Percentiles rank a stretch among this genome's conserved stretches.
Conservation (phyloP, 2,888 invertebrate species). For the Gymnosoma rotundatum region DNA sequence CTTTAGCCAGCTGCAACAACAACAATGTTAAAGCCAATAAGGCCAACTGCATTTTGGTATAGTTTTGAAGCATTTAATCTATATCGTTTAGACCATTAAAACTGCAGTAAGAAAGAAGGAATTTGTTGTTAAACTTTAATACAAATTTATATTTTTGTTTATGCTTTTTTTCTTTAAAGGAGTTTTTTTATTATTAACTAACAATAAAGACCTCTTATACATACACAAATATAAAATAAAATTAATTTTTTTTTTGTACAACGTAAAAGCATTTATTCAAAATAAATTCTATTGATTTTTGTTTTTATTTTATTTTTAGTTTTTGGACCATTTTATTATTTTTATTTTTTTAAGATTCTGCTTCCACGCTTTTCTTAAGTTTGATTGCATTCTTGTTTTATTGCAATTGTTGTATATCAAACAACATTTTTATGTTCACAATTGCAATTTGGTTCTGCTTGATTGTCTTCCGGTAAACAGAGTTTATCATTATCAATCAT, state of each 20-base stretch:
- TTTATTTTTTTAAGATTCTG: not conserved
- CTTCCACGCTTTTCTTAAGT: not conserved
- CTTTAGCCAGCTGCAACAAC: slow-evolving; percentile 32
- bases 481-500: slow-evolving; percentile 50
- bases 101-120: not conserved
- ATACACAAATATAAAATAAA: no score
- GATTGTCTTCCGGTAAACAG: slow-evolving; percentile 61
- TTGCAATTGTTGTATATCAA: slow-evolving; percentile 41
- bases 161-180: no score
- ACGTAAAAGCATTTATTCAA: no score
- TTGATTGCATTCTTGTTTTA: slow-evolving; percentile 27
- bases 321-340: no score
- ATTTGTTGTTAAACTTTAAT: not conserved
- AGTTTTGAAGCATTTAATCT: slow-evolving; percentile 32
- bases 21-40: slow-evolving; percentile 40
- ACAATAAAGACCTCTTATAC: no score
- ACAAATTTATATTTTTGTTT: not conserved
- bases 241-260: no score
- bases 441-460: slow-evolving; percentile 41
- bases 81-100: slow-evolving; percentile 22
- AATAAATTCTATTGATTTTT: no score
- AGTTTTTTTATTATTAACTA: no score
- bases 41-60: slow-evolving; percentile 24
- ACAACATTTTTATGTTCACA: slow-evolving; percentile 37
- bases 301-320: no score